Percentiles rank a stretch among this genome's conserved stretches.
These are phyloP conservation scores for Polypterus senegalus DNA, from an alignment of 2,113 vertebrate genomes.

Conservation along the genomic window DNA sequence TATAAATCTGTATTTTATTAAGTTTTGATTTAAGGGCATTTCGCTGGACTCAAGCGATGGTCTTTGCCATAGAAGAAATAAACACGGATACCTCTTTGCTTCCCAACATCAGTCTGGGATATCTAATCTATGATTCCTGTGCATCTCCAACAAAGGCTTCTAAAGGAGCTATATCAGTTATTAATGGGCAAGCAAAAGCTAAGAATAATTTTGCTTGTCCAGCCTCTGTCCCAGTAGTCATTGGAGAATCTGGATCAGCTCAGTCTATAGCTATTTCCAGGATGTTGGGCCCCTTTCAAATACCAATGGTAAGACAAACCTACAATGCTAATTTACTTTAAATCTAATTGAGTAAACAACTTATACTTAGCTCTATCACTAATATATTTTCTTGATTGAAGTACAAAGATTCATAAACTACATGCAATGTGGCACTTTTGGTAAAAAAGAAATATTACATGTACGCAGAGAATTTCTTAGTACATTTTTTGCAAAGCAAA, in stretches of 20 bases:
- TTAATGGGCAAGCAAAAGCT: slow-evolving; percentile 22
- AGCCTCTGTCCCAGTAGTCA: slow-evolving; percentile 39
- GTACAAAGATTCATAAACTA: neutral
- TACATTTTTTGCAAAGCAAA: no score
- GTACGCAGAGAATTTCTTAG: no score
- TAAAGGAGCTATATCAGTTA: slow-evolving; percentile 39
- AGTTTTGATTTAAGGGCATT: slow-evolving; percentile 53
- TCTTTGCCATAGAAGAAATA: slow-evolving; percentile 54
- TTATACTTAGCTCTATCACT: neutral
- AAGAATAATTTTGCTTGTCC: slow-evolving; percentile 22
- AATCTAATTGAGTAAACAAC: neutral
- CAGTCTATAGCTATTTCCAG: slow-evolving; percentile 48
- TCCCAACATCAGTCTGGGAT: slow-evolving; percentile 50
- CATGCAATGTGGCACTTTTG: neutral
- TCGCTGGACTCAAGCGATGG: slow-evolving; percentile 53
- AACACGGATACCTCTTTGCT: slow-evolving; percentile 41
- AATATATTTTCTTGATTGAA: neutral
- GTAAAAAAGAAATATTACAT: no score
- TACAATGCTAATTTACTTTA: neutral
- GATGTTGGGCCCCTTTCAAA: slow-evolving; percentile 42
- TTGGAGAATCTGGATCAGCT: slow-evolving; percentile 52
- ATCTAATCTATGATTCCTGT: slow-evolving; percentile 50
- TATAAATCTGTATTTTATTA: neutral
- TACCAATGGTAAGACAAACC: slow-evolving; percentile 41
- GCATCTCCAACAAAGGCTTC: slow-evolving; percentile 46